Base-by-base conservation (phyloP, 2,113 vertebrate species). In the Crotophaga sulcirostris region DNA sequence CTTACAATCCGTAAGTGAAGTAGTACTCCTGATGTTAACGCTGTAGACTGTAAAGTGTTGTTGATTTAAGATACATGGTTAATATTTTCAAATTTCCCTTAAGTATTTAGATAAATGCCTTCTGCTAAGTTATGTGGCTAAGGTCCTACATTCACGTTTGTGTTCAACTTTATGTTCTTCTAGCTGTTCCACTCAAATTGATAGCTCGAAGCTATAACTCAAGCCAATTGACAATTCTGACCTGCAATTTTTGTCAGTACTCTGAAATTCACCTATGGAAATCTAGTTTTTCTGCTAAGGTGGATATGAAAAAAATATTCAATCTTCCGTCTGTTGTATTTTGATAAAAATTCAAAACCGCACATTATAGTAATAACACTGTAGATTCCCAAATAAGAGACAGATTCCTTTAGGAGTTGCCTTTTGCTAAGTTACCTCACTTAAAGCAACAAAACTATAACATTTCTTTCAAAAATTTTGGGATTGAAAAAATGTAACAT, bases 71-170 rank as follows among this genome's bases (percentile, higher is more conserved):
- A n/a, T 49, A 72, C 11, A 23, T 28, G 16, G 36, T 85, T 64
- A 91, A 21, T 90, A 73, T 64, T 93, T 97, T 85, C 36, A 80
- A 45, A 73, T 85, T 90, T 87, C 47, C 38, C 60, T 75, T 59
- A 34, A 87, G 73, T 16, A 47, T 62, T 91, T 72, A 60, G 60
- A 69, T 69, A 89, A 92, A 87, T 60, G 9, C 5, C 7, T 84
- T 64, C 56, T 75, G 29, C 52, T 55, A 60, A 33, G 38, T 82
- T 93, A 78, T 93, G 49, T 82, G 62, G 25, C 47, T 89, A 31
- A 36, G 13, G 23, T 78, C 23, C 45, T 74, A 20, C 20, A 33
- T 9, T 42, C 15, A n/a, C 38, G 33, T 13, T 70, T 67, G 7
- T 55, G 25, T 59, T 94, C 47, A 75, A 8, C 66, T 67, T 84